Evolutionary conservation across 30 jellyfish, hydroid and myxozoan genomes (phyloP).

Genomic region (Clytia hemisphaerica): DNA sequence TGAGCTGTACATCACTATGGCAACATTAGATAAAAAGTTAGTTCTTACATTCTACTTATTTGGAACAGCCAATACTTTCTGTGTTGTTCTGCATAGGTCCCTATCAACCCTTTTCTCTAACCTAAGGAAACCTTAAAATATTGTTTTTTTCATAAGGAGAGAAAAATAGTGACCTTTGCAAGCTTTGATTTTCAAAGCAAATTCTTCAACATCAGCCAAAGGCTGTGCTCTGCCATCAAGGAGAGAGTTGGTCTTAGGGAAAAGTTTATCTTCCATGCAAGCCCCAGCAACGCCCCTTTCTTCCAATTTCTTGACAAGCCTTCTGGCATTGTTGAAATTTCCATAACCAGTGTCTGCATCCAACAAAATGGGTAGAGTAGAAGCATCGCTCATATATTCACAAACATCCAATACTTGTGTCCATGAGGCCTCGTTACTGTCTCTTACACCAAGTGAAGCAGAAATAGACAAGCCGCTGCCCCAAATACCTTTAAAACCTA

Average conservation of each 20-base stretch:
- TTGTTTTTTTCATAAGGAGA: no score
- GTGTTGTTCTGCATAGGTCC: no score
- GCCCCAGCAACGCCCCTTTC: slow-evolving; percentile 96
- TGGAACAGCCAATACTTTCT: no score
- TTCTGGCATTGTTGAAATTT: slow-evolving; percentile 82
- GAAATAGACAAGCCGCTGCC: slow-evolving; percentile 94
- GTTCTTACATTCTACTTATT: no score
- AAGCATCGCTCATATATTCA: slow-evolving; percentile 87
- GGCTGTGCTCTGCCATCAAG: slow-evolving; percentile 95
- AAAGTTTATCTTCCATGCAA: slow-evolving; percentile 79
- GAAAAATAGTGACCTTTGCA: slow-evolving; percentile 60
- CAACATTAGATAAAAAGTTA: no score
- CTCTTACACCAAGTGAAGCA: slow-evolving; percentile 84
- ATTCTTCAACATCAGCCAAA: slow-evolving; percentile 87
- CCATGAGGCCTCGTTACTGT: slow-evolving; percentile 95
- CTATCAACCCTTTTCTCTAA: no score
- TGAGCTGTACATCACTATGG: no score
- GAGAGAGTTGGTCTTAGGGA: slow-evolving; percentile 83
- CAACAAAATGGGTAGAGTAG: slow-evolving; percentile 66
- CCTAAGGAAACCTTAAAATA: no score
- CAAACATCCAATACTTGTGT: slow-evolving; percentile 81
- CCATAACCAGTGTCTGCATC: slow-evolving; percentile 98
- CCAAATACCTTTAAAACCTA: slow-evolving; percentile 93
- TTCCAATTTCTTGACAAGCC: slow-evolving; percentile 74
- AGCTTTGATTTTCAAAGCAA: slow-evolving; percentile 83